Percentiles rank a stretch among this genome's conserved stretches.
phyloP scores from a whole-genome alignment of 2,797 vertebrate genomes.

The Myotis pilosus region DNA sequence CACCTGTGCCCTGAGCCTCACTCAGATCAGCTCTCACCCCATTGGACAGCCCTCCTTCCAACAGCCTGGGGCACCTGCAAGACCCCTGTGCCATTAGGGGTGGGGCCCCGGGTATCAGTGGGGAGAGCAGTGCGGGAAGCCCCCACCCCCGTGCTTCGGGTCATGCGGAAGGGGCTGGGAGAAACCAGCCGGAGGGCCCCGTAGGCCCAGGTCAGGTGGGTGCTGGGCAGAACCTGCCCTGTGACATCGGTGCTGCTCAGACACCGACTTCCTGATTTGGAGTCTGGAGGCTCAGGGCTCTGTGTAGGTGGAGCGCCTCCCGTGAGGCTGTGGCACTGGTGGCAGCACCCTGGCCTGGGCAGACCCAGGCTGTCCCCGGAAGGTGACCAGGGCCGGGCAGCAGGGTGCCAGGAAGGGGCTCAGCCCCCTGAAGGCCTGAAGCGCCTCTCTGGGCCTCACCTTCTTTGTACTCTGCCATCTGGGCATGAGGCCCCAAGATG shows the following conservation, averaged over 20 bases:
- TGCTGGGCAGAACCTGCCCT: neutral
- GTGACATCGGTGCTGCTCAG: neutral
- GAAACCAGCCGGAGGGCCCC: neutral
- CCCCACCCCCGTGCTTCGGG: neutral
- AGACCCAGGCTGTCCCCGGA: neutral
- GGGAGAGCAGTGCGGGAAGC: neutral
- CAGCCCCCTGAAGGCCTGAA: neutral
- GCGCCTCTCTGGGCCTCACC: neutral
- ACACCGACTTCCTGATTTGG: neutral
- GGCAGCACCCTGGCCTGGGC: neutral
- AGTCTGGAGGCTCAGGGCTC: neutral
- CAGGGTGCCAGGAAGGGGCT: neutral
- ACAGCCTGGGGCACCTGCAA: neutral
- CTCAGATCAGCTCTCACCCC: neutral
- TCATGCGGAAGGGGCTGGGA: neutral
- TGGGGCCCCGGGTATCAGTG: neutral
- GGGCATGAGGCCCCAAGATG: neutral
- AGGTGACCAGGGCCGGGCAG: neutral
- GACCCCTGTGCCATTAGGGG: neutral
- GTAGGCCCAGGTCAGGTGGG: neutral
- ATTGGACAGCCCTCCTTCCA: neutral
- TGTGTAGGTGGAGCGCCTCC: neutral
- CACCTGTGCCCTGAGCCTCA: neutral
- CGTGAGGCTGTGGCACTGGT: neutral
- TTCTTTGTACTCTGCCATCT: neutral